These are phyloP conservation scores for Lasioglossum pauxillum DNA, from an alignment of 2,888 invertebrate genomes.

Conservation along the genomic window DNA sequence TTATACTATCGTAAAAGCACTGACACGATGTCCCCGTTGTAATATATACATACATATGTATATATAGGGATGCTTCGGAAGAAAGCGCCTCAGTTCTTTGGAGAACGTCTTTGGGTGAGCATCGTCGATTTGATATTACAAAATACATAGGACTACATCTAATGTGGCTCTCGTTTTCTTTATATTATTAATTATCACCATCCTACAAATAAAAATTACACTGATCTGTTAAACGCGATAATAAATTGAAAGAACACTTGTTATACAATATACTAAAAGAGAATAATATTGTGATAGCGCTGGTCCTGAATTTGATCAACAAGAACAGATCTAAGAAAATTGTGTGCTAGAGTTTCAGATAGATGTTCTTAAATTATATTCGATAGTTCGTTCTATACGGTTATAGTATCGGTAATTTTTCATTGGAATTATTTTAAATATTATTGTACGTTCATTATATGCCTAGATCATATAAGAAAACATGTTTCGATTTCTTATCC, in stretches of 20 bases:
- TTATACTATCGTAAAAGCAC: slow-evolving; percentile 73
- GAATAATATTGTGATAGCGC: background rate
- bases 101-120: slow-evolving; percentile 81
- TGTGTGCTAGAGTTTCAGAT: background rate
- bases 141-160: slow-evolving; percentile 9
- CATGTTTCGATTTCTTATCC: slow-evolving; percentile 78
- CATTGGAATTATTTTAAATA: background rate
- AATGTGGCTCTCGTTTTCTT: background rate
- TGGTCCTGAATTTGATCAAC: too few relatives aligned
- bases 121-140: slow-evolving; percentile 45
- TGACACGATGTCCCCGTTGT: slow-evolving; percentile 75
- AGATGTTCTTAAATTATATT: background rate
- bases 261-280: background rate
- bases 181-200: background rate
- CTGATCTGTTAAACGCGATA: background rate
- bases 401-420: background rate
- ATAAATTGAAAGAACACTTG: background rate
- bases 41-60: slow-evolving; percentile 76
- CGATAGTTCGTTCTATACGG: background rate
- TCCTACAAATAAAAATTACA: background rate
- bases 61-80: slow-evolving; percentile 78
- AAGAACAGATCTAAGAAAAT: background rate
- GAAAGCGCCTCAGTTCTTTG: slow-evolving; percentile 80
- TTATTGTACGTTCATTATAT: background rate
- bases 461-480: background rate